These are phyloP conservation scores for Microchirus variegatus DNA, from an alignment of 2,797 vertebrate species.

Conservation along the genomic window DNA sequence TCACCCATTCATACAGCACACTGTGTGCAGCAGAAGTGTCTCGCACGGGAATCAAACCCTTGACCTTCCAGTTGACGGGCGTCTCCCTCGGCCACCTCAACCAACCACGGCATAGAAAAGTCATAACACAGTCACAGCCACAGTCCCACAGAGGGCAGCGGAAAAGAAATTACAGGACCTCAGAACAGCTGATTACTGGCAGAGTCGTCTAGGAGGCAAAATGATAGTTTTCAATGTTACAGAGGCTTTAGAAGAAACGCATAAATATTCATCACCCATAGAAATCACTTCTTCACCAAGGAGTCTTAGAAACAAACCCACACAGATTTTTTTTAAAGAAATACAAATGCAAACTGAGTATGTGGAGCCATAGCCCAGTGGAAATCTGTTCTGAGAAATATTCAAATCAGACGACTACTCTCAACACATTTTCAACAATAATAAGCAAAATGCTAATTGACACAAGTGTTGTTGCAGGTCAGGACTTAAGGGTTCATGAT, in stretches of 20 bases:
- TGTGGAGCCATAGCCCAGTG: neutral
- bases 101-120: neutral
- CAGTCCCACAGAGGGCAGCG: neutral
- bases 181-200: conserved; percentile 1
- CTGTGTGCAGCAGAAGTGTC: too few relatives aligned
- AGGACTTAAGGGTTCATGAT: too few relatives aligned
- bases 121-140: conserved; percentile 24
- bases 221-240: neutral
- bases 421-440: too few relatives aligned
- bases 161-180: neutral
- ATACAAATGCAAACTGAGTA: neutral
- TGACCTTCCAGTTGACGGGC: too few relatives aligned
- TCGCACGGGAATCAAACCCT: too few relatives aligned
- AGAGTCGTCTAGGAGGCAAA: neutral
- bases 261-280: conserved; percentile 14
- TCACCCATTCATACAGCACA: too few relatives aligned
- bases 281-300: conserved; percentile 15
- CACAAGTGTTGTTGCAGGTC: too few relatives aligned
- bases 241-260: neutral
- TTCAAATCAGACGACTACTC: neutral
- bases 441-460: too few relatives aligned
- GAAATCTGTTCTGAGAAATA: neutral
- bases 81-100: too few relatives aligned
- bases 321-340: neutral
- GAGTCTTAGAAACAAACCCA: conserved; percentile 15